These are phyloP conservation scores for Pocota personata DNA, from an alignment of 2,888 invertebrate genomes.

Conservation along the genomic window DNA sequence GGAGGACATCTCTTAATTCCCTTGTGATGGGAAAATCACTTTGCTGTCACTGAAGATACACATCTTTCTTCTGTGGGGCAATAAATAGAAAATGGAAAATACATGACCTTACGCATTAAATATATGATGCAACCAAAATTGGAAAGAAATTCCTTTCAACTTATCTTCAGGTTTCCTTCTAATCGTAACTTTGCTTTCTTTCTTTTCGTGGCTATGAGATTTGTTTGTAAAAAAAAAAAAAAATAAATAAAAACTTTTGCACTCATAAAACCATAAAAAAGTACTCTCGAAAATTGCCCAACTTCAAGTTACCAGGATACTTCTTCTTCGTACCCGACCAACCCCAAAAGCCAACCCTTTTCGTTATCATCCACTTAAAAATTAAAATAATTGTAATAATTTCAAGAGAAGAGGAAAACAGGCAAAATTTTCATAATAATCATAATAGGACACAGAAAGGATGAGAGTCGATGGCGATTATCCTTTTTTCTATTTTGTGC, in stretches of 20 bases:
- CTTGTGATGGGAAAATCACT: too few relatives aligned
- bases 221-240: neutral
- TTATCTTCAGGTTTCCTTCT: neutral
- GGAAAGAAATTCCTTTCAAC: too few relatives aligned
- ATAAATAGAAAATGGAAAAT: too few relatives aligned
- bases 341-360: constrained; percentile 32
- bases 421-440: constrained; percentile 29
- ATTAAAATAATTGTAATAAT: constrained; percentile 58
- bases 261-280: constrained; percentile 54
- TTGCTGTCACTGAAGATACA: too few relatives aligned
- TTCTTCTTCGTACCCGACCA: neutral
- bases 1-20: too few relatives aligned
- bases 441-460: constrained; percentile 22
- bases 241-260: constrained; percentile 76
- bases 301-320: constrained; percentile 19
- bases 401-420: neutral
- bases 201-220: neutral
- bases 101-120: too few relatives aligned
- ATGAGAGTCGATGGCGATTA: constrained; percentile 48
- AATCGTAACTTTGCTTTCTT: neutral
- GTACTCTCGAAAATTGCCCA: constrained; percentile 28
- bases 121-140: too few relatives aligned
- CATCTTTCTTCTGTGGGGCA: too few relatives aligned
- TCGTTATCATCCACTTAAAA: constrained; percentile 48
- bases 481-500: constrained; percentile 28